A percentile compares a stretch with the other conserved stretches of the same genome.
Conservation (phyloP, 2,113 vertebrate genomes). For the Bungarus multicinctus region DNA sequence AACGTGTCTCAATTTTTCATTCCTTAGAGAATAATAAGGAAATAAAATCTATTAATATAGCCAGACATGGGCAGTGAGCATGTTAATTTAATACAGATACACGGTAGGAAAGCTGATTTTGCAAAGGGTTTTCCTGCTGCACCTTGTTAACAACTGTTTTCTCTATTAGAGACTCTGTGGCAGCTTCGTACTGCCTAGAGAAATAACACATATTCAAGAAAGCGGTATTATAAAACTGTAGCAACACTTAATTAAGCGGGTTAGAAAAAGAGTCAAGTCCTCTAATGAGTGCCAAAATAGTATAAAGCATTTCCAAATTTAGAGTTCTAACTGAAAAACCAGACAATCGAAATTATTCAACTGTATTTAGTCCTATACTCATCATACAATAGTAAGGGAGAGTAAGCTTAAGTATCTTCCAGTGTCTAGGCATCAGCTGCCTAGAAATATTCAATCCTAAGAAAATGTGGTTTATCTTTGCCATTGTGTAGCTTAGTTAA, state of each 20-base stretch:
- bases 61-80: neutral
- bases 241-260: neutral
- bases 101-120: constrained; percentile 5
- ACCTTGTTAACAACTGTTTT: constrained; percentile 10
- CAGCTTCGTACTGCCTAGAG: neutral
- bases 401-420: neutral
- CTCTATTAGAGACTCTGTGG: neutral
- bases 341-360: neutral
- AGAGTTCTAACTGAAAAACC: neutral
- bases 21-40: neutral
- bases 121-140: neutral
- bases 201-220: neutral
- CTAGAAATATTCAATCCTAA: neutral
- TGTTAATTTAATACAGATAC: neutral
- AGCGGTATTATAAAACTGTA: neutral
- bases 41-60: neutral
- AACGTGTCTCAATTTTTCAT: neutral
- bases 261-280: neutral
- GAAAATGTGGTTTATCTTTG: neutral
- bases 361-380: neutral
- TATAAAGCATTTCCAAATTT: neutral
- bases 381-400: neutral
- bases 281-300: neutral
- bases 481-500: neutral
- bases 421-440: neutral